Conservation (phyloP, 2,888 invertebrate genomes). For the Poecilobothrus nobilitatus region DNA sequence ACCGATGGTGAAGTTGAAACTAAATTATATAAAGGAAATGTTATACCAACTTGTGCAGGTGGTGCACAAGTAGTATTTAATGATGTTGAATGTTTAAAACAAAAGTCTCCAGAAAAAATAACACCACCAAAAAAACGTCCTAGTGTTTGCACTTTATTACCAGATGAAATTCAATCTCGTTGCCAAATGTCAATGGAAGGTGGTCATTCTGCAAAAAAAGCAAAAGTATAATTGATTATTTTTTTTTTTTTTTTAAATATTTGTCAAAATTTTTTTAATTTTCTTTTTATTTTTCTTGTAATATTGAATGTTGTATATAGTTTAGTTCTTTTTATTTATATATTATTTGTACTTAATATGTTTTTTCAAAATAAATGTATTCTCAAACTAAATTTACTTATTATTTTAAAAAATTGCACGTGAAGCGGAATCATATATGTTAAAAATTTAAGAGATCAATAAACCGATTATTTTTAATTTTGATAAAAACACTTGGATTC, state of each 20-base stretch:
- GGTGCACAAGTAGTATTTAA: conserved; percentile 93
- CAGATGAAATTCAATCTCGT: conserved; percentile 36
- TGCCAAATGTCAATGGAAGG: conserved; percentile 44
- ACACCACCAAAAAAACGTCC: conserved; percentile 44
- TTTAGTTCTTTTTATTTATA: too few species aligned
- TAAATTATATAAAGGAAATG: conserved; percentile 86
- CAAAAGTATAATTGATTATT: conserved; percentile 31
- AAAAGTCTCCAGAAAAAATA: conserved; percentile 59
- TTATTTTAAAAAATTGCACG: too few species aligned
- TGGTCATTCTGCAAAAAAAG: conserved; percentile 40
- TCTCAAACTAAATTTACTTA: too few species aligned
- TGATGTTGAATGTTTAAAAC: conserved; percentile 83
- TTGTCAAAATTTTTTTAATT: too few species aligned
- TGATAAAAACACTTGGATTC: too few species aligned
- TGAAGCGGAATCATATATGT: too few species aligned
- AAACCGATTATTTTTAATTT: too few species aligned
- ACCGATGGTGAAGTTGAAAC: conserved; percentile 90
- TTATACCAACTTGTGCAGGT: conserved; percentile 87
- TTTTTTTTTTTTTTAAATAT: not conserved
- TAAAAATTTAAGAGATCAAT: too few species aligned
- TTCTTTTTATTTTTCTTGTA: too few species aligned
- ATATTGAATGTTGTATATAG: too few species aligned
- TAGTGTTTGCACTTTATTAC: conserved; percentile 26
- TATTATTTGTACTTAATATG: too few species aligned
- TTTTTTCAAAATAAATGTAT: too few species aligned